These are phyloP conservation scores for Agrypnia vestita DNA, from an alignment of 1,140 invertebrate genomes.

Conservation along the genomic window DNA sequence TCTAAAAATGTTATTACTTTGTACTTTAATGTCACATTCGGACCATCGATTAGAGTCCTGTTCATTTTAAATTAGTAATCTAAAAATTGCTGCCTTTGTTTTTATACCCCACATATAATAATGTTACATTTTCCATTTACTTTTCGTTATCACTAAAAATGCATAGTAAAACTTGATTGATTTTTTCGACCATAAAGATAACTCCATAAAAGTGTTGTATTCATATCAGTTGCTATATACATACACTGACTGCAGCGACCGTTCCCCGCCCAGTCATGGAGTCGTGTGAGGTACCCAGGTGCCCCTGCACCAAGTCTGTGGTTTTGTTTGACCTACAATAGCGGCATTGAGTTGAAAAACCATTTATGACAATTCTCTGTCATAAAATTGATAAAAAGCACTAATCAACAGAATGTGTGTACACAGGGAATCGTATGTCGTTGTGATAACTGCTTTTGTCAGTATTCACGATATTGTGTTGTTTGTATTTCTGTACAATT, in stretches of 20 bases:
- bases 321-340: slow-evolving; percentile 36
- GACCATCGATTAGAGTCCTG: too few species aligned
- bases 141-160: too few species aligned
- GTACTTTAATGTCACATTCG: too few species aligned
- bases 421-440: slow-evolving; percentile 48
- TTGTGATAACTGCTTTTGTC: slow-evolving; percentile 40
- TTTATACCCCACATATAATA: too few species aligned
- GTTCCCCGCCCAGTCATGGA: too few species aligned
- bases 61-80: too few species aligned
- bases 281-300: too few species aligned
- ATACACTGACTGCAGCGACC: too few species aligned
- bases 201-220: neutral
- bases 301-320: neutral
- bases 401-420: slow-evolving; percentile 43
- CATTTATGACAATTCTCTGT: slow-evolving; percentile 37
- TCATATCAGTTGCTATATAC: neutral
- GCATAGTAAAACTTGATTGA: slow-evolving; percentile 19
- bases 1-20: too few species aligned
- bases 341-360: slow-evolving; percentile 20
- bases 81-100: too few species aligned
- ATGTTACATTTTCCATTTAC: too few species aligned
- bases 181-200: slow-evolving; percentile 32
- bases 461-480: slow-evolving; percentile 25
- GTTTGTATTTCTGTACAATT: slow-evolving; percentile 38
- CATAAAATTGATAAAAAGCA: slow-evolving; percentile 49